Percentiles rank a stretch among this genome's conserved stretches.
Evolutionary conservation across 2,888 invertebrate species (phyloP).

Genomic region (Neuroscelio doddi): DNA sequence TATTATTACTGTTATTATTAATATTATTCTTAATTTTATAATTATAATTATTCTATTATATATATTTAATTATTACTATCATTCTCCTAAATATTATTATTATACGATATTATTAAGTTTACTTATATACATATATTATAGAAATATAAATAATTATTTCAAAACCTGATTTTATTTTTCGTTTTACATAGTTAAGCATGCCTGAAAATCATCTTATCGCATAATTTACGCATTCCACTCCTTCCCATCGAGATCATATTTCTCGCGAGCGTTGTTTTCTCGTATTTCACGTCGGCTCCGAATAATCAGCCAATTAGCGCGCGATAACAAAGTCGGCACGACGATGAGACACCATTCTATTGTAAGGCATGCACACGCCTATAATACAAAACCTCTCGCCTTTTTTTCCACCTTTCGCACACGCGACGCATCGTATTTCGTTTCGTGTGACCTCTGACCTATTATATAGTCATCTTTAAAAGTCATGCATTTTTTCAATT

Average conservation of each 20-base stretch:
- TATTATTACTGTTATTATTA: constrained; percentile 26
- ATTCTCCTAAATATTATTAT: constrained; percentile 24
- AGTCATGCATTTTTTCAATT: no score
- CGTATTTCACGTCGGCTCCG: constrained; percentile 39
- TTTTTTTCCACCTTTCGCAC: constrained; percentile 20
- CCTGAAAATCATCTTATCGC: not conserved
- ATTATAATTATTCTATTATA: constrained; percentile 31
- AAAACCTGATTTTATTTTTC: constrained; percentile 15
- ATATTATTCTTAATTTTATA: constrained; percentile 15
- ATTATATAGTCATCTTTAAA: no score
- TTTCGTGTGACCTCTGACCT: constrained; percentile 3
- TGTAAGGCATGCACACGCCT: constrained; percentile 20
- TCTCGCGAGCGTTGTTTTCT: constrained; percentile 20
- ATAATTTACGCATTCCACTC: not conserved
- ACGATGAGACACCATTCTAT: constrained; percentile 39
- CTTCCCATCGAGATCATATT: constrained; percentile 17
- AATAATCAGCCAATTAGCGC: constrained; percentile 58
- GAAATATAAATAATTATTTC: constrained; percentile 36
- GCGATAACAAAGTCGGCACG: constrained; percentile 41
- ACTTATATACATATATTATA: constrained; percentile 39
- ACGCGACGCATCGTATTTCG: constrained; percentile 27
- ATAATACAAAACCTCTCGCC: constrained; percentile 26
- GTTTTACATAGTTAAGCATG: no score
- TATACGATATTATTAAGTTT: constrained; percentile 32
- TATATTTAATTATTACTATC: constrained; percentile 27